Base-by-base conservation (phyloP, 2,888 invertebrate genomes). In the Thalpophila matura region DNA sequence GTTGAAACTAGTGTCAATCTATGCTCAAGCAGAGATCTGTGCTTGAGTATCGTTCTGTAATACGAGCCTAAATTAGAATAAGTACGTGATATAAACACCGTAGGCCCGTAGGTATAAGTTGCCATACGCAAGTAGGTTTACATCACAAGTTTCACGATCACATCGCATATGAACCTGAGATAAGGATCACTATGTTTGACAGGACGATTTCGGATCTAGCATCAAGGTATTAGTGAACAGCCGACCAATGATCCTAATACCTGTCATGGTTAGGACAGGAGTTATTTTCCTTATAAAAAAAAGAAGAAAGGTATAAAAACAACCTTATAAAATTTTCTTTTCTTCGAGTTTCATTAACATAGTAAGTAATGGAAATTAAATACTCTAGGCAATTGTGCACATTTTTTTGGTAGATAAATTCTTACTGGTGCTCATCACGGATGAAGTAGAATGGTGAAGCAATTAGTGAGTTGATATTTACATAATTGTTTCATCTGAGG, bases 401-500 rank as follows among this genome's bases (percentile, higher is more conserved):
- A 54, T 61, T 75, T 70, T 62, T 67, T 64, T 51, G 31, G 54
- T 42, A 57, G 42, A 76, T 75, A 61, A 31, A 45, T 63, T 79
- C 73, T 67, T 74, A 64, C 50, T 70, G 54, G 50, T 59, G 18
- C 37, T 71, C 70, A 73, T 77, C 73, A 67, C 53, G 61, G 54
- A 70, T 72, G 69, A 81, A 81, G 73, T 68, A 77, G 51, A 82
- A 79, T 65, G 76, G 60, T 53, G 50, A 42, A 77, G 79, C 80
- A 87, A 87, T 88, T 86, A 86, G 79, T 72, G 58, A 67, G 75
- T 70, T 33, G 61, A 72, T 76, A 85, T 83, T 85, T 77, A 81
- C 84, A 85, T 85, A 87, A 88, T 82, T 83, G 79, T 84, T 83
- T 80, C 80, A 79, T 77, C 77, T 79, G 77, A 77, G 74, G 79